Percentiles rank a stretch among this genome's conserved stretches.
Evolutionary conservation across 2,797 vertebrate genomes (phyloP).

Genomic region (Molothrus aeneus): DNA sequence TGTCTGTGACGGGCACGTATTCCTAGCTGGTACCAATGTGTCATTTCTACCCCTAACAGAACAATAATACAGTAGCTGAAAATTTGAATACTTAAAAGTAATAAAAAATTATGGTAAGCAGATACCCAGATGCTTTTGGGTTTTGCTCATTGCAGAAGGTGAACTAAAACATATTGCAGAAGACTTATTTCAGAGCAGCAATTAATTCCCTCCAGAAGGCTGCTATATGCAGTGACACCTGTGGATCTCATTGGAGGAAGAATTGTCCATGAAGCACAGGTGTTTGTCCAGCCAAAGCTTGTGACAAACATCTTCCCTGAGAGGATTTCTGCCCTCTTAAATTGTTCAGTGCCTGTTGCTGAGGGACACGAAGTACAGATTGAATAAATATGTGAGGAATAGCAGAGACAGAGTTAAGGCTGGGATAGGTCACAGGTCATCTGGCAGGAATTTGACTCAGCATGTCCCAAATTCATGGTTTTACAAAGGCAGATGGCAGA

Average conservation of each 20-base stretch:
- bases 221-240: too few species aligned
- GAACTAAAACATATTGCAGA: not conserved
- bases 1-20: not conserved
- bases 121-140: not conserved
- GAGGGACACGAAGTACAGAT: not conserved
- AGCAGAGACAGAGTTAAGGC: not conserved
- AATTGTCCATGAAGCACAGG: not conserved
- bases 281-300: not conserved
- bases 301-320: not conserved
- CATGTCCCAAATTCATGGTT: not conserved
- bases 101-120: not conserved
- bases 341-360: not conserved
- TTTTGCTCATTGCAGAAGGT: not conserved
- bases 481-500: not conserved
- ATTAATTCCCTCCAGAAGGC: not conserved
- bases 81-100: not conserved
- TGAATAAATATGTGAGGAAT: not conserved
- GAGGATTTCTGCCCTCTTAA: not conserved
- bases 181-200: not conserved
- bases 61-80: not conserved
- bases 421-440: not conserved
- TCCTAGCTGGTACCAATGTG: not conserved
- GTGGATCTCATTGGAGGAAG: not conserved
- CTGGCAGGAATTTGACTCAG: not conserved
- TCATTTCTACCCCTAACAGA: not conserved